Evolutionary conservation across 2,113 vertebrate genomes (phyloP).

Genomic region (Hippocampus guttulatus): DNA sequence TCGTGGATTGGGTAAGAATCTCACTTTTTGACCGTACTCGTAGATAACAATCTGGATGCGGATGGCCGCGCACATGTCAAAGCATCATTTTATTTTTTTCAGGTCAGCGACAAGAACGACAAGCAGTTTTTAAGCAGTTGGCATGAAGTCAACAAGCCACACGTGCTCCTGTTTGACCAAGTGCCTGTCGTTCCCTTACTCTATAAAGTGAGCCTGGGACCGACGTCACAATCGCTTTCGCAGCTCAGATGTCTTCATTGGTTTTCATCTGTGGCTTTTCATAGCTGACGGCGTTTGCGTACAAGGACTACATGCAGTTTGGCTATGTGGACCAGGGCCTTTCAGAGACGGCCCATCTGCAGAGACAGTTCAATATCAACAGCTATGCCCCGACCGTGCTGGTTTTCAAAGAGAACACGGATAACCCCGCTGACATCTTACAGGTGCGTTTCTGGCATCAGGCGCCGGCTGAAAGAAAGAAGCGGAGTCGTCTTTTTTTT

Average conservation of each 20-base stretch:
- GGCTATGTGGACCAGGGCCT: constrained; percentile 87
- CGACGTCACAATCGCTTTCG: background rate
- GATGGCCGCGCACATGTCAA: background rate
- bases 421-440: constrained; percentile 83
- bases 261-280: constrained; percentile 10
- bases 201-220: constrained; percentile 75
- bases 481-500: background rate
- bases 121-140: constrained; percentile 83
- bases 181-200: constrained; percentile 78
- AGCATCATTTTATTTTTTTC: constrained; percentile 9
- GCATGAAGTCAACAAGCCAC: constrained; percentile 92
- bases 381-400: constrained; percentile 85
- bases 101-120: constrained; percentile 93
- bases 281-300: constrained; percentile 87
- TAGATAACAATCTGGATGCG: background rate
- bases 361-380: constrained; percentile 85
- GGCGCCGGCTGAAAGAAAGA: background rate
- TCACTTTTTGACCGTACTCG: background rate
- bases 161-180: constrained; percentile 90
- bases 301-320: constrained; percentile 88
- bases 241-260: background rate
- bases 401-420: constrained; percentile 84
- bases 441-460: constrained; percentile 72
- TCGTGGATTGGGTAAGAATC: constrained; percentile 84
- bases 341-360: constrained; percentile 77